Evolutionary conservation across 2,888 invertebrate species (phyloP).

Genomic region (Hoplodrina blanda): DNA sequence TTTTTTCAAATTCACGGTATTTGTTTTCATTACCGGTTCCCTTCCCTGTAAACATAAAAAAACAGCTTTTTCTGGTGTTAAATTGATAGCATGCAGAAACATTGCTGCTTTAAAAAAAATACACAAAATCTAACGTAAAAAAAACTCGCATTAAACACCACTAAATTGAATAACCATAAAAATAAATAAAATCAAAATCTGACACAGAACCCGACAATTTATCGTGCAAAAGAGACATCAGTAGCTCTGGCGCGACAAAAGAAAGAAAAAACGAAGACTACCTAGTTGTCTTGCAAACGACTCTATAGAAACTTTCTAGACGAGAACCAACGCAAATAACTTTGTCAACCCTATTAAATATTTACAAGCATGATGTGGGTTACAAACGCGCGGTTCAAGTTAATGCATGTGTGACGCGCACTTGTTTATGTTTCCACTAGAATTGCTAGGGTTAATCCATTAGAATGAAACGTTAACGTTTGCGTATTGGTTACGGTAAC

Average conservation of each 20-base stretch:
- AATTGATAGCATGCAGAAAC: too few relatives aligned
- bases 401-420: constrained; percentile 56
- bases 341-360: constrained; percentile 48
- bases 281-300: constrained; percentile 30
- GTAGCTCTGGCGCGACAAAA: not conserved
- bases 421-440: constrained; percentile 45
- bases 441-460: constrained; percentile 38
- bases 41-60: too few relatives aligned
- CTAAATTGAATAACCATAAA: not conserved
- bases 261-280: not conserved
- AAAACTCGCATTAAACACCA: too few relatives aligned
- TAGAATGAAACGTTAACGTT: constrained; percentile 41
- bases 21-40: too few relatives aligned
- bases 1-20: too few relatives aligned
- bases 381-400: constrained; percentile 28
- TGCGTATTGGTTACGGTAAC: constrained; percentile 21
- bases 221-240: constrained; percentile 11
- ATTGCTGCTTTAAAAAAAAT: too few relatives aligned
- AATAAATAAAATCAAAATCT: not conserved
- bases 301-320: constrained; percentile 30
- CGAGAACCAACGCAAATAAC: constrained; percentile 38
- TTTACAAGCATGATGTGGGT: constrained; percentile 44
- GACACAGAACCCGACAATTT: not conserved
- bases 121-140: too few relatives aligned
- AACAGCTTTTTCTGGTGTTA: too few relatives aligned